A percentile compares a stretch with the other conserved stretches of the same genome.
Conservation (phyloP, 2,113 vertebrate genomes). For the Chamaetylas fuelleborni region DNA sequence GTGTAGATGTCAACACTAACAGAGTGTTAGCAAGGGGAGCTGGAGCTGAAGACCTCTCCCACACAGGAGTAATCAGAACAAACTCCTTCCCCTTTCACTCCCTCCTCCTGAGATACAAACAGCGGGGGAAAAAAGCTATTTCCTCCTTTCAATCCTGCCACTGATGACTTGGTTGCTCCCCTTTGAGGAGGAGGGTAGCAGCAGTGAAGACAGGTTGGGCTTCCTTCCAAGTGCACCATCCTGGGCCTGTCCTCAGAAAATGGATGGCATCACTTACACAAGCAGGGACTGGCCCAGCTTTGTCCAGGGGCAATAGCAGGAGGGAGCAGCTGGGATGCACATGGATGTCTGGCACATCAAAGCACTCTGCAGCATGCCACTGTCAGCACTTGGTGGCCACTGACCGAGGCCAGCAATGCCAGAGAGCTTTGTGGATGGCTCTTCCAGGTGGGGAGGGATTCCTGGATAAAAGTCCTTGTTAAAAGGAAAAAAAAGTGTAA, state of each 20-base stretch:
- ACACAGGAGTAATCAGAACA: not conserved
- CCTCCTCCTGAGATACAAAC: not conserved
- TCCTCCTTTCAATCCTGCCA: not conserved
- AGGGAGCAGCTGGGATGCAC: not conserved
- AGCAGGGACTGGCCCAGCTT: not conserved
- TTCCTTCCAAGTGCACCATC: not conserved
- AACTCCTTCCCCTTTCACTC: not conserved
- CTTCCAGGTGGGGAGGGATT: not conserved
- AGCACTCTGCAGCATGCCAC: not conserved
- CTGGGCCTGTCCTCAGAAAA: not conserved
- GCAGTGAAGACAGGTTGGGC: not conserved
- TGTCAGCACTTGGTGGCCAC: not conserved
- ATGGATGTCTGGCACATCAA: not conserved
- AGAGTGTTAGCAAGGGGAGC: not conserved
- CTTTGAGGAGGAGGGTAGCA: not conserved
- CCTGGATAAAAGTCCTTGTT: not conserved
- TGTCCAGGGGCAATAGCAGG: fast-evolving
- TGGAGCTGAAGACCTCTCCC: not conserved
- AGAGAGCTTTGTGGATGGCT: not conserved
- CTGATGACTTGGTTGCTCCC: fast-evolving
- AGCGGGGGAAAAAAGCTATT: not conserved
- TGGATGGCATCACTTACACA: fast-evolving
- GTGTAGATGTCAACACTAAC: not conserved
- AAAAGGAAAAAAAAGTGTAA: not conserved
- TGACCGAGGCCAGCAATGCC: fast-evolving